Conservation (phyloP, 2,797 vertebrate genomes). For the Sylvilagus floridanus region DNA sequence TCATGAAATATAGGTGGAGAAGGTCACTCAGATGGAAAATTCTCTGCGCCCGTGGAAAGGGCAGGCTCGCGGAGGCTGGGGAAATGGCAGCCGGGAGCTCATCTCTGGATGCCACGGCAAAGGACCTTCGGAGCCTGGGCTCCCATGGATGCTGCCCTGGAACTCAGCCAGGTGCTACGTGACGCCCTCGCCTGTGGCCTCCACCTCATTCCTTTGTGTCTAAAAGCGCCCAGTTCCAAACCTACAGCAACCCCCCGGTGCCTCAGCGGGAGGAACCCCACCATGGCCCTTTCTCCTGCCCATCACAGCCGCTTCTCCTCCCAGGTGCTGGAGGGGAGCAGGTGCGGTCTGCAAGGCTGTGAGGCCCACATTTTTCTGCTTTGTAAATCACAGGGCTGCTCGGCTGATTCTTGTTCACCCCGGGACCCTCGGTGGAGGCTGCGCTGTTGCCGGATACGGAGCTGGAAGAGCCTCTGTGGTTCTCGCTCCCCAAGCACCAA, state of each 20-base stretch:
- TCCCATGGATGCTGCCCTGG: fast-evolving
- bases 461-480: background rate
- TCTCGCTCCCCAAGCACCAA: background rate
- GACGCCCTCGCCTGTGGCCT: background rate
- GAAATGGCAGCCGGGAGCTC: background rate
- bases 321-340: background rate
- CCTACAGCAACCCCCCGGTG: background rate
- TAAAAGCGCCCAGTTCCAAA: background rate
- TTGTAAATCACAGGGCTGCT: background rate
- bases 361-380: fast-evolving
- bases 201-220: background rate
- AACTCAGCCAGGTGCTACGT: background rate
- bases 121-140: fast-evolving
- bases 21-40: slow-evolving; percentile 51
- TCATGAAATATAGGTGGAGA: slow-evolving; percentile 62
- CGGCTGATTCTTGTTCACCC: background rate
- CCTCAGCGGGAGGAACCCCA: background rate
- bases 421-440: background rate
- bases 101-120: background rate
- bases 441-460: background rate
- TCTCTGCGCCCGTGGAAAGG: slow-evolving; percentile 29
- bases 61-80: slow-evolving; percentile 2
- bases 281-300: background rate
- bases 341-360: background rate
- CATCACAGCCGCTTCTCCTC: background rate